phyloP scores from a whole-genome alignment of 30 jellyfish, hydroid and myxozoan species.

The Aurelia aurita region DNA sequence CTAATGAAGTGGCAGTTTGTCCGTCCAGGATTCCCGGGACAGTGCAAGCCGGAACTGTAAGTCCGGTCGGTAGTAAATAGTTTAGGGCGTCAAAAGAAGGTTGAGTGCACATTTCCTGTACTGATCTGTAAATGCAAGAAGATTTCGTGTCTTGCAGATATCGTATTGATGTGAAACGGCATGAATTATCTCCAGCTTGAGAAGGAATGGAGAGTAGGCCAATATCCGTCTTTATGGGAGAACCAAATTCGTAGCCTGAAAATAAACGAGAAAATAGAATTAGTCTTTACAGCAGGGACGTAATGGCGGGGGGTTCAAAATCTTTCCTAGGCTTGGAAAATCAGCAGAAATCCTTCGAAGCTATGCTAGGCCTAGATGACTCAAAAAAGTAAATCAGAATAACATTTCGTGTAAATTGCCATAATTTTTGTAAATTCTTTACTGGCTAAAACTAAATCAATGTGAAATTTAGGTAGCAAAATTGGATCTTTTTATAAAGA shows the following conservation, averaged over 20 bases:
- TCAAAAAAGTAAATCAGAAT: too few relatives aligned
- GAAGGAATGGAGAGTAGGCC: constrained; percentile 66
- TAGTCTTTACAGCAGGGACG: too few relatives aligned
- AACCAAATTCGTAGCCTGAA: constrained; percentile 59
- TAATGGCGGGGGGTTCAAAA: too few relatives aligned
- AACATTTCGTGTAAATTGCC: too few relatives aligned
- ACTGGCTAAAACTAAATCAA: too few relatives aligned
- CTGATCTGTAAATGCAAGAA: constrained; percentile 31
- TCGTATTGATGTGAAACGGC: constrained; percentile 44
- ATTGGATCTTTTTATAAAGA: too few relatives aligned
- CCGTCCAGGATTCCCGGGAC: constrained; percentile 65
- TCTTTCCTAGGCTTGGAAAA: too few relatives aligned
- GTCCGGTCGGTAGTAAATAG: constrained; percentile 21
- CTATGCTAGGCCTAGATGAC: too few relatives aligned
- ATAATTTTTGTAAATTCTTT: too few relatives aligned
- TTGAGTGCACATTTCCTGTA: constrained; percentile 8
- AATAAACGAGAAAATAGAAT: not conserved
- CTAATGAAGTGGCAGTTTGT: constrained; percentile 24
- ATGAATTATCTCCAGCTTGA: constrained; percentile 11
- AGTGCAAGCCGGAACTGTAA: constrained; percentile 51
- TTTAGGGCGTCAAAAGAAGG: constrained; percentile 50
- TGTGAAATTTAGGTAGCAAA: too few relatives aligned
- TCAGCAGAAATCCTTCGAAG: too few relatives aligned
- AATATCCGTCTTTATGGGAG: constrained; percentile 40
- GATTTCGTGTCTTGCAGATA: constrained; percentile 20